Evolutionary conservation across 2,113 vertebrate genomes (phyloP), one percentile per base, ranked within the genome.

Genomic region (Hypomesus transpacificus): DNA sequence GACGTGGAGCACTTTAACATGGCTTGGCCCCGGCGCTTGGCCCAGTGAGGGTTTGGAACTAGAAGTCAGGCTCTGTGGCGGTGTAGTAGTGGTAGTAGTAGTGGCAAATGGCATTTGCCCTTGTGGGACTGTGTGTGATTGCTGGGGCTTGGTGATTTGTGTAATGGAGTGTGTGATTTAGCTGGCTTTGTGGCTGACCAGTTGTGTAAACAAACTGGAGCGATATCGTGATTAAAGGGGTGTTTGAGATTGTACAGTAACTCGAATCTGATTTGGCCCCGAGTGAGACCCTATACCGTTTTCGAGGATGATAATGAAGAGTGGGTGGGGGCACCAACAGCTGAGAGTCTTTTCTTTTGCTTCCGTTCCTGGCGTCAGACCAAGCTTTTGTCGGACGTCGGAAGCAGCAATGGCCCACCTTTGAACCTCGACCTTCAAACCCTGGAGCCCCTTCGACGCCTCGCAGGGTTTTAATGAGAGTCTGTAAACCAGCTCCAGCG

Each of bases 111-210:
- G 75, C 77, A 80, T 77, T 83, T 83, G 81, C 77, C 77, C 70
- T 78, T 70, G 74, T 62, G 76, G 62, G 76, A 77, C 62, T 63
- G 68, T 46, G 39, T 70, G 72, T 16, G 34, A 71, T 75, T 81
- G 79, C 65, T 46, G 17, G 57, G 7, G 3, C 74, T 54, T 22
- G 14, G 75, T 74, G 73, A 75, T 83, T 85, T 24, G 46, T 61
- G 26, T 84, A 88, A 87, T 84, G 50, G 59, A 0, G 21, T 83
- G 79, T 81, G 80, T 80, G 82, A 85, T 87, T 82, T 81, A 69
- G 63, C 82, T 79, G 78, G 54, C 26, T 75, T 82, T 18, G 67
- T 78, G 79, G 74, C 76, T 77, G 74, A 70, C 66, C 14, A 59
- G 68, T 76, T 84, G 70, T 79, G 20, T 70, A 85, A 85, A 83